Conservation (phyloP, 1,140 invertebrate species). For the Drosophila melanogaster region DNA sequence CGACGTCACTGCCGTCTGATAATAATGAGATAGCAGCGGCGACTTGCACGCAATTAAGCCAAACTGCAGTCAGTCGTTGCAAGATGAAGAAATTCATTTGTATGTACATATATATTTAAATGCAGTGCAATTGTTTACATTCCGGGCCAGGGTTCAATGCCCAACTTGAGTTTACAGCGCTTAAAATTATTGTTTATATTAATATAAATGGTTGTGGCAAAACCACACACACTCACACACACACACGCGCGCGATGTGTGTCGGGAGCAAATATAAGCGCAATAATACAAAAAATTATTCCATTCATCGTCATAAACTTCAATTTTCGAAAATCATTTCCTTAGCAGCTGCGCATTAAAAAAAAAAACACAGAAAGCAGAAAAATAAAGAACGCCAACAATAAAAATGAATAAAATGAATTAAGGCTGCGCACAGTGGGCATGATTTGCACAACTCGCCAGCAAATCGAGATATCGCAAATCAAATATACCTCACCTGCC, state of each 20-base stretch:
- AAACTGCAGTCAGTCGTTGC: slow-evolving; percentile 30
- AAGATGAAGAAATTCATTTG: slow-evolving; percentile 10
- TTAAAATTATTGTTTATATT: slow-evolving; percentile 74
- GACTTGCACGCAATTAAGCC: slow-evolving; percentile 76
- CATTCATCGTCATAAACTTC: slow-evolving; percentile 84
- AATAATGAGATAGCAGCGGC: slow-evolving; percentile 71
- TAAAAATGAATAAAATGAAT: slow-evolving; percentile 71
- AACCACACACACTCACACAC: slow-evolving; percentile 22
- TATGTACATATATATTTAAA: slow-evolving; percentile 24
- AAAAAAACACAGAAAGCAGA: slow-evolving; percentile 43
- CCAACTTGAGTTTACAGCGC: slow-evolving; percentile 69
- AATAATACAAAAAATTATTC: slow-evolving; percentile 68
- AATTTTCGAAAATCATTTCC: slow-evolving; percentile 84
- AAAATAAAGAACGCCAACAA: slow-evolving; percentile 51
- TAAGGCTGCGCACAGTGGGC: slow-evolving; percentile 70
- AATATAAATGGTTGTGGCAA: slow-evolving; percentile 73
- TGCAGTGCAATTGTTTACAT: background rate
- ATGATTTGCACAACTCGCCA: slow-evolving; percentile 53
- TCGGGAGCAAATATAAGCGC: slow-evolving; percentile 27
- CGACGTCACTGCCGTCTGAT: slow-evolving; percentile 63
- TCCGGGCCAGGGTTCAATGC: slow-evolving; percentile 52
- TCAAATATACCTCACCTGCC: slow-evolving; percentile 10
- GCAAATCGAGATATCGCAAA: slow-evolving; percentile 54
- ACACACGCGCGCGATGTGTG: slow-evolving; percentile 12
- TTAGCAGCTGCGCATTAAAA: slow-evolving; percentile 78